Conservation (phyloP, 2,113 vertebrate species). For the Strigops habroptila region DNA sequence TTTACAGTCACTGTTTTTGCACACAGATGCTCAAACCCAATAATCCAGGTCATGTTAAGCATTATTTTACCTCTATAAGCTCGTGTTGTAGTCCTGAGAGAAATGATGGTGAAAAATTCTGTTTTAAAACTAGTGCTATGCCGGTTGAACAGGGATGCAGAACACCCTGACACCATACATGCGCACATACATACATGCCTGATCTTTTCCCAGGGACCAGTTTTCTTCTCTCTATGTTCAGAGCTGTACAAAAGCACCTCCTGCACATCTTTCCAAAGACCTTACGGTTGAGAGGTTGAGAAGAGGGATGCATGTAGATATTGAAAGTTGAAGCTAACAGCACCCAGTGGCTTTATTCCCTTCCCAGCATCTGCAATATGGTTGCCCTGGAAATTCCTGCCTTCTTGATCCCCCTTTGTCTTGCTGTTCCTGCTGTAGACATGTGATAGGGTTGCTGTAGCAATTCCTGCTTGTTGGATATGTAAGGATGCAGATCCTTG, state of each 20-base stretch:
- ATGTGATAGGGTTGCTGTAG: neutral
- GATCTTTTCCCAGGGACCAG: neutral
- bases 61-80: neutral
- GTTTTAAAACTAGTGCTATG: neutral
- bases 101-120: neutral
- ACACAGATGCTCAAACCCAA: neutral
- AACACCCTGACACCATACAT: rapidly evolving
- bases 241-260: neutral
- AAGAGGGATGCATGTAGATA: too few species aligned
- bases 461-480: neutral
- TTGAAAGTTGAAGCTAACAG: neutral
- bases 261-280: neutral
- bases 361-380: rapidly evolving
- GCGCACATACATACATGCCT: rapidly evolving
- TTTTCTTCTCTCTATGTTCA: neutral
- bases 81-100: neutral
- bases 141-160: rapidly evolving
- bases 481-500: neutral
- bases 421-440: neutral
- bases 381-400: neutral
- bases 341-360: neutral
- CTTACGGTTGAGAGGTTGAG: neutral
- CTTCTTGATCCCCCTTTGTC: neutral
- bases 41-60: too few species aligned
- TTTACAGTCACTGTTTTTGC: rapidly evolving